Evolutionary conservation across 1,140 invertebrate genomes (phyloP), one percentile per base, ranked within the genome.

Genomic region (Archegozetes longisetosus): DNA sequence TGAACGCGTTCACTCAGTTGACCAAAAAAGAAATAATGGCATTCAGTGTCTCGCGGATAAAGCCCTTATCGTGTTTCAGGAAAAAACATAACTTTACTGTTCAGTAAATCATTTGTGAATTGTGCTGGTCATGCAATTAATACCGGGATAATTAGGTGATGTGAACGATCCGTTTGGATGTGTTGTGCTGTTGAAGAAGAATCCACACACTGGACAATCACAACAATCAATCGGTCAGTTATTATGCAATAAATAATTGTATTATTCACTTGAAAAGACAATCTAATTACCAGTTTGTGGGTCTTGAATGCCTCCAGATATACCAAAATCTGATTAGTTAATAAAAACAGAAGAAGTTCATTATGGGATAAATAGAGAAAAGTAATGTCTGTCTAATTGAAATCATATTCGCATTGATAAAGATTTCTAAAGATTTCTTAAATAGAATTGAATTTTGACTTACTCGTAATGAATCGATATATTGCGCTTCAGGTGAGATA

Each of bases 21-120:
- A 14, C 88, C 91, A 68, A 90, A 81, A 72, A 96, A 95, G 70
- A 89, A 87, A 71, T 93, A 96, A 74, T 94, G 85, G 70, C 91
- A 95, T 69, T 91, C 87, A 0, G 89, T 88, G 70, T 92, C 84
- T 61, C 88, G 76, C 0, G 91, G 88, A 74, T 96, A 96, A 26
- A 81, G 80, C 4, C 91, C 91, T 58, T 20, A 47, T n/a, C n/a
- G n/a, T n/a, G n/a, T n/a, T n/a, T n/a, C n/a, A n/a, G n/a, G n/a
- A n/a, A n/a, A n/a, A n/a, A 6, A 40, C 25, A 40, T 12, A 55
- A 6, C 6, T n/a, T 20, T 52, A 24, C 32, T 1, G 2, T 47
- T n/a, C 14, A 47, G 1, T 28, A 2, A 55, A 47, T n/a, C 14
- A 28, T 25, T 14, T 24, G 28, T 3, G 27, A 55, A 29, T 20